Conservation (phyloP, 1,140 invertebrate genomes). For the Polyergus mexicanus region DNA sequence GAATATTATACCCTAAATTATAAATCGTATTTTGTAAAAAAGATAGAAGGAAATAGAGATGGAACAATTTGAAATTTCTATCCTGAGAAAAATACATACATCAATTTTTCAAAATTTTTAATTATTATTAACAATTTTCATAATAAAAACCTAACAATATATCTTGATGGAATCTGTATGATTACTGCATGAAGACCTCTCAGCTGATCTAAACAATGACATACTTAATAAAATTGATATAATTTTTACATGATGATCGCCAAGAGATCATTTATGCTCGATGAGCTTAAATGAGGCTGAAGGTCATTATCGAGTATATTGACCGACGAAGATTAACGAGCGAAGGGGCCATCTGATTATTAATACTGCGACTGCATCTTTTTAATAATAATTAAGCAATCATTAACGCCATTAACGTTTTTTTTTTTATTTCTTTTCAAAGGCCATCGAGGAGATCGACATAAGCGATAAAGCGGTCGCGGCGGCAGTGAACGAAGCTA, state of each 20-base stretch:
- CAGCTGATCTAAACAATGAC: background rate
- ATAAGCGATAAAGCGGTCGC: slow-evolving; percentile 85
- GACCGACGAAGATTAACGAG: slow-evolving; percentile 80
- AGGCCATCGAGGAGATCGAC: slow-evolving; percentile 85
- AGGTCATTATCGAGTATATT: slow-evolving; percentile 71
- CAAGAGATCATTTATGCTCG: slow-evolving; percentile 76
- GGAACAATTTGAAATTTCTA: background rate
- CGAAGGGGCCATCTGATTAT: slow-evolving; percentile 85
- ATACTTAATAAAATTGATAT: slow-evolving; percentile 23
- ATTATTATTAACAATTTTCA: background rate
- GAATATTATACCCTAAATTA: background rate
- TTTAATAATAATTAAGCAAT: slow-evolving; percentile 27
- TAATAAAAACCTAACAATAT: background rate
- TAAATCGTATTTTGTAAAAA: background rate
- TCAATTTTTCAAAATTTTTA: background rate
- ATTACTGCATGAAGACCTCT: background rate
- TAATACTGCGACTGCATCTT: slow-evolving; percentile 19
- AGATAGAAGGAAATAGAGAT: background rate
- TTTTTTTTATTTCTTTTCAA: slow-evolving; percentile 62
- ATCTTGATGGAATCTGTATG: background rate
- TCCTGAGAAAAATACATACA: background rate
- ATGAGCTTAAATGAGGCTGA: slow-evolving; percentile 76
- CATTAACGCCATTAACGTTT: slow-evolving; percentile 37
- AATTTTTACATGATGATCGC: slow-evolving; percentile 82
- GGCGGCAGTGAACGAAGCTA: slow-evolving; percentile 83